A percentile compares a stretch with the other conserved stretches of the same genome.
phyloP scores from a whole-genome alignment of 2,797 vertebrate species.

The Limnodromus scolopaceus region DNA sequence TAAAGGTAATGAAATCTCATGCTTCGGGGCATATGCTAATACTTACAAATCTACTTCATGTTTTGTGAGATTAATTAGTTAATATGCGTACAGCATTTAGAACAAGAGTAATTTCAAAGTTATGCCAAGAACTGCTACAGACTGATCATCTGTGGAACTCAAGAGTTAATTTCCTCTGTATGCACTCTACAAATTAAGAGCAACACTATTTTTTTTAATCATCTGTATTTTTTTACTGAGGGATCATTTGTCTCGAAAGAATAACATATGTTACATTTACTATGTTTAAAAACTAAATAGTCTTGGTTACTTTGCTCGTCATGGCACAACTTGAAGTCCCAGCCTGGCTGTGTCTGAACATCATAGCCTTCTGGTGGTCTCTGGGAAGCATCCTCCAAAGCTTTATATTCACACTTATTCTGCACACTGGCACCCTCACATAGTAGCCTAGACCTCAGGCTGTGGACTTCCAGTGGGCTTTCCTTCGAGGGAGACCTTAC shows the following conservation, averaged over 20 bases:
- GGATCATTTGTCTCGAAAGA: neutral
- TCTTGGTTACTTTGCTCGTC: neutral
- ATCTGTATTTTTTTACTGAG: neutral
- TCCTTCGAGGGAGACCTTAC: neutral
- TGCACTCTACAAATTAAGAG: neutral
- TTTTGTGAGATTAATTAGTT: conserved; percentile 44
- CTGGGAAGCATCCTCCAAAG: neutral
- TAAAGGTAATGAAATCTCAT: conserved; percentile 42
- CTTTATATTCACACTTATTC: neutral
- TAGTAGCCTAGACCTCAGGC: neutral
- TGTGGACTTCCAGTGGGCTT: neutral
- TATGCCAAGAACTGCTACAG: neutral
- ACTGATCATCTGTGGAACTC: neutral
- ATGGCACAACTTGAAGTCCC: neutral
- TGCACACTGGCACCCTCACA: neutral
- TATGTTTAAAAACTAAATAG: neutral
- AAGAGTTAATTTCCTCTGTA: neutral
- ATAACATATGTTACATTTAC: neutral
- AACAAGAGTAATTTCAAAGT: neutral
- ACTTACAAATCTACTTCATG: neutral
- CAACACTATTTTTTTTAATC: neutral
- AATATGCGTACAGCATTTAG: neutral
- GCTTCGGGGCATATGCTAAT: conserved; percentile 32
- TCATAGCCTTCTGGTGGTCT: neutral
- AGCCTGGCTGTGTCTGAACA: neutral